These are phyloP conservation scores for Chloroclysta siterata DNA, from an alignment of 2,888 invertebrate genomes.

Conservation along the genomic window DNA sequence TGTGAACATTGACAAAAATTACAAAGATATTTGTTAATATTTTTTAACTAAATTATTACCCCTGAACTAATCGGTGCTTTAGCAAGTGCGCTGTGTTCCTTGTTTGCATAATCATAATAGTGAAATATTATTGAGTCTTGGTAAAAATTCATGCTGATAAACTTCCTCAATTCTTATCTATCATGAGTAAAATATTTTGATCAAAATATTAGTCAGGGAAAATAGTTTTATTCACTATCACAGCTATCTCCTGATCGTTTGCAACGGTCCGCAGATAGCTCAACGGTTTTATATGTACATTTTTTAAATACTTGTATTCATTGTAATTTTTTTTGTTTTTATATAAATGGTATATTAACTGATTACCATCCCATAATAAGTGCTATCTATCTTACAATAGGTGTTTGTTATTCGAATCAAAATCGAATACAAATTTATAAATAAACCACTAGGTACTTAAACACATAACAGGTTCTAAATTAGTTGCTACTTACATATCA, in stretches of 20 bases:
- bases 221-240: too few relatives aligned
- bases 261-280: too few relatives aligned
- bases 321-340: too few relatives aligned
- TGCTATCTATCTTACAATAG: too few relatives aligned
- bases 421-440: not conserved
- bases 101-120: constrained; percentile 11
- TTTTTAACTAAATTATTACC: constrained; percentile 14
- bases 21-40: constrained; percentile 45
- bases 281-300: too few relatives aligned
- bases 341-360: too few relatives aligned
- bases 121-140: not conserved
- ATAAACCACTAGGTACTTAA: not conserved
- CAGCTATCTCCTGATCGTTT: too few relatives aligned
- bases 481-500: constrained; percentile 57
- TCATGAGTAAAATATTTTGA: not conserved
- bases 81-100: constrained; percentile 16
- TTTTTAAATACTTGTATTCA: too few relatives aligned
- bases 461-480: not conserved
- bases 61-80: constrained; percentile 15
- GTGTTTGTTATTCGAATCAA: too few relatives aligned
- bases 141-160: not conserved
- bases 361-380: too few relatives aligned
- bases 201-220: too few relatives aligned
- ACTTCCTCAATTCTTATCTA: not conserved
- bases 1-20: constrained; percentile 82